These are phyloP conservation scores for Drosophila lini DNA, from an alignment of 1,140 invertebrate species.

Conservation along the genomic window DNA sequence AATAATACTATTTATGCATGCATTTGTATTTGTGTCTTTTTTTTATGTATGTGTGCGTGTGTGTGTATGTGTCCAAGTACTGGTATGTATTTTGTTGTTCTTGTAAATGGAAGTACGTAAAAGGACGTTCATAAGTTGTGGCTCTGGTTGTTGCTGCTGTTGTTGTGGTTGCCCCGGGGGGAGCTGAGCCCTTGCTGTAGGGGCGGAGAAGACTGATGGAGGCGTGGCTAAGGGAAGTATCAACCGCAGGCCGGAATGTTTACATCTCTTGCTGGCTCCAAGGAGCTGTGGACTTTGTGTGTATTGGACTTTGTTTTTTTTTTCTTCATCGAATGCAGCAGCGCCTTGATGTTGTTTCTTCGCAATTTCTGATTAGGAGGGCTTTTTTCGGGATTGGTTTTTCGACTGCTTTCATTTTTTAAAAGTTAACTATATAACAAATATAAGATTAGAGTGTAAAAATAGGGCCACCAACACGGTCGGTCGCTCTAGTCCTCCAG, in stretches of 20 bases:
- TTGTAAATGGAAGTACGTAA: conserved; percentile 69
- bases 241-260: conserved; percentile 80
- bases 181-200: conserved; percentile 9
- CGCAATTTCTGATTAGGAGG: conserved; percentile 35
- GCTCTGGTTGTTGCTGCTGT: conserved; percentile 35
- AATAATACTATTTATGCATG: conserved; percentile 82
- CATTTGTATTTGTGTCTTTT: conserved; percentile 68
- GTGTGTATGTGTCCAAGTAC: conserved; percentile 37
- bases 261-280: conserved; percentile 61
- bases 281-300: conserved; percentile 45
- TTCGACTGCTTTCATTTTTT: conserved; percentile 59
- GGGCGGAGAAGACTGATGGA: conserved; percentile 1
- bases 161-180: conserved; percentile 5
- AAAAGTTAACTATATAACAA: conserved; percentile 82
- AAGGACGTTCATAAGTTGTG: conserved; percentile 70
- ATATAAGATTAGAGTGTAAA: conserved; percentile 80
- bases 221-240: conserved; percentile 42
- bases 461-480: conserved; percentile 59
- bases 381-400: conserved; percentile 44
- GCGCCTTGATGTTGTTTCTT: conserved; percentile 44
- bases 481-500: conserved; percentile 94
- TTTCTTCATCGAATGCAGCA: conserved; percentile 40
- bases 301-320: conserved; percentile 53
- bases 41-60: conserved; percentile 37
- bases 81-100: conserved; percentile 38